Evolutionary conservation across 1,140 invertebrate species (phyloP).

Genomic region (Lerema accius): DNA sequence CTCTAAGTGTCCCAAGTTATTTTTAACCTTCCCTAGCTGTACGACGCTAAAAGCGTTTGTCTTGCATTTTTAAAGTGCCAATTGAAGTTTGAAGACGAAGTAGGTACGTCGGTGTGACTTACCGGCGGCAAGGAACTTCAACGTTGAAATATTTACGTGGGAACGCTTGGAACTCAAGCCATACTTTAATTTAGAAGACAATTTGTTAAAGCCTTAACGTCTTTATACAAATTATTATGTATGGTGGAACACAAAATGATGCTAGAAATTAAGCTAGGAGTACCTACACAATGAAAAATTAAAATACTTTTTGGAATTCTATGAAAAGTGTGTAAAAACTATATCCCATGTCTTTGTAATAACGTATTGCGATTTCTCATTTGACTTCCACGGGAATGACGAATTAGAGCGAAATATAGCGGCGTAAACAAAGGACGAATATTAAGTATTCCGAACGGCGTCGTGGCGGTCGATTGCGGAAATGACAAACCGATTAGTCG

Average conservation of each 20-base stretch:
- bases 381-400: slow-evolving; percentile 15
- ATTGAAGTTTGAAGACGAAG: slow-evolving; percentile 65
- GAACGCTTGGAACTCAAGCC: not conserved
- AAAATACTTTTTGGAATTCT: too few species aligned
- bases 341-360: slow-evolving; percentile 1
- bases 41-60: slow-evolving; percentile 74
- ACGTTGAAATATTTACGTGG: slow-evolving; percentile 24
- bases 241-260: too few species aligned
- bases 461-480: slow-evolving; percentile 70
- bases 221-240: not conserved
- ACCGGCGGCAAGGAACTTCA: slow-evolving; percentile 36
- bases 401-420: slow-evolving; percentile 31
- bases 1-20: slow-evolving; percentile 62
- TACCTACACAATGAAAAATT: too few species aligned
- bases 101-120: slow-evolving; percentile 41
- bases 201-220: not conserved
- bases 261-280: too few species aligned
- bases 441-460: slow-evolving; percentile 67
- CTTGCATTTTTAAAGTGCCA: slow-evolving; percentile 79
- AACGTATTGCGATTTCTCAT: slow-evolving; percentile 6
- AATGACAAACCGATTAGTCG: slow-evolving; percentile 78
- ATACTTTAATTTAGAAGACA: slow-evolving; percentile 11
- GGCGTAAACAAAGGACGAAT: slow-evolving; percentile 55
- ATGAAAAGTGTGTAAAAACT: not conserved
- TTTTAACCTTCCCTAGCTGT: slow-evolving; percentile 61